Evolutionary conservation across 1,140 invertebrate genomes (phyloP).

Genomic region (Polyergus mexicanus): DNA sequence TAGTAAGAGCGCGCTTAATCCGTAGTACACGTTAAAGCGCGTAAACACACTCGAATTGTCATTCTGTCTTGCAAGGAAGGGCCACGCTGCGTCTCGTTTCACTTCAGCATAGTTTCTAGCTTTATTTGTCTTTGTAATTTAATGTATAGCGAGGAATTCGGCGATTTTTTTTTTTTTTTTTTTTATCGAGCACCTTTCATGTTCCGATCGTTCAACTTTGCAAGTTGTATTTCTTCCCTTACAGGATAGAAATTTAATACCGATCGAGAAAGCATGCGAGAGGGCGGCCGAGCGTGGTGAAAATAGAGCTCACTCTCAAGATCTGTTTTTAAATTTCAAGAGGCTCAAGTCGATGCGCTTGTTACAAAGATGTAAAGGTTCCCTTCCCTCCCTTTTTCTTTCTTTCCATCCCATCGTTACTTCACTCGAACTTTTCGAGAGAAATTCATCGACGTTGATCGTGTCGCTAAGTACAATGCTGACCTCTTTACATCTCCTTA

Average conservation of each 20-base stretch:
- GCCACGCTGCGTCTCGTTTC: too few species aligned
- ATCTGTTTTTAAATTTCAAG: conserved; percentile 57
- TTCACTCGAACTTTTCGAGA: background rate
- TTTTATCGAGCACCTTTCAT: conserved; percentile 2
- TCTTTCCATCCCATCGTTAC: background rate
- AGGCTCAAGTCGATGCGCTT: conserved; percentile 17
- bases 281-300: conserved; percentile 38
- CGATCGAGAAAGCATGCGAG: conserved; percentile 37
- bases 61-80: too few species aligned
- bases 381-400: too few species aligned
- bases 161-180: background rate
- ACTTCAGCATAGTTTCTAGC: too few species aligned
- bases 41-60: background rate
- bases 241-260: conserved; percentile 39
- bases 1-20: background rate
- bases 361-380: conserved; percentile 24
- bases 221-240: background rate
- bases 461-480: background rate
- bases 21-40: background rate
- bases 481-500: conserved; percentile 18
- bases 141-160: conserved; percentile 14
- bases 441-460: conserved; percentile 28
- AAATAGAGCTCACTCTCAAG: conserved; percentile 45
- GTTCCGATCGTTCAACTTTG: conserved; percentile 28
- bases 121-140: conserved; percentile 4